Evolutionary conservation across 2,888 invertebrate species (phyloP).

Genomic region (Rugalucina vietnamica): DNA sequence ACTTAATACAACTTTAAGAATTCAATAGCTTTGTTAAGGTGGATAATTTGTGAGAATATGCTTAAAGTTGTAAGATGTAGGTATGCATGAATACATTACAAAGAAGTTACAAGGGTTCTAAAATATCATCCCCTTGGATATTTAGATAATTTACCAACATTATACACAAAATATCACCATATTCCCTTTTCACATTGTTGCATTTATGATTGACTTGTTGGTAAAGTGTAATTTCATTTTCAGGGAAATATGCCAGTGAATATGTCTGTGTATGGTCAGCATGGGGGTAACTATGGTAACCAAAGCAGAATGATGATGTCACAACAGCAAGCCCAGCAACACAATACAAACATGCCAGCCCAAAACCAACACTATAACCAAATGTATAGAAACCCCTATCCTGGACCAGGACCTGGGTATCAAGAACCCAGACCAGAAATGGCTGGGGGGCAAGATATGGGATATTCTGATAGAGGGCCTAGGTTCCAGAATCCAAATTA

Average conservation of each 20-base stretch:
- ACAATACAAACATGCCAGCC: background rate
- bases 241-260: slow-evolving; percentile 3
- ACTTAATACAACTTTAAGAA: no score
- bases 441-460: background rate
- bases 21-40: no score
- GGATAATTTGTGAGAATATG: no score
- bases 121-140: no score
- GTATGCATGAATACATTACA: no score
- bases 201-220: no score
- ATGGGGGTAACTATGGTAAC: background rate
- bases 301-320: background rate
- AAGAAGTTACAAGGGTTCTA: no score
- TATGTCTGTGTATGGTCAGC: slow-evolving; percentile 2
- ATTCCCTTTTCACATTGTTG: no score
- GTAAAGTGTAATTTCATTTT: no score
- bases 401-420: slow-evolving; percentile 34
- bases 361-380: slow-evolving; percentile 8
- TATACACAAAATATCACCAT: no score
- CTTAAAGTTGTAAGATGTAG: no score
- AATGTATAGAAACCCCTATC: slow-evolving; percentile 28
- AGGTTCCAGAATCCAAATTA: background rate
- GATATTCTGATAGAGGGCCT: background rate
- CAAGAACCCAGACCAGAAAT: slow-evolving; percentile 27
- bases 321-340: background rate
- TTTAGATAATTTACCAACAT: no score